Conservation (phyloP, 1,140 invertebrate genomes). For the Atta colombica region DNA sequence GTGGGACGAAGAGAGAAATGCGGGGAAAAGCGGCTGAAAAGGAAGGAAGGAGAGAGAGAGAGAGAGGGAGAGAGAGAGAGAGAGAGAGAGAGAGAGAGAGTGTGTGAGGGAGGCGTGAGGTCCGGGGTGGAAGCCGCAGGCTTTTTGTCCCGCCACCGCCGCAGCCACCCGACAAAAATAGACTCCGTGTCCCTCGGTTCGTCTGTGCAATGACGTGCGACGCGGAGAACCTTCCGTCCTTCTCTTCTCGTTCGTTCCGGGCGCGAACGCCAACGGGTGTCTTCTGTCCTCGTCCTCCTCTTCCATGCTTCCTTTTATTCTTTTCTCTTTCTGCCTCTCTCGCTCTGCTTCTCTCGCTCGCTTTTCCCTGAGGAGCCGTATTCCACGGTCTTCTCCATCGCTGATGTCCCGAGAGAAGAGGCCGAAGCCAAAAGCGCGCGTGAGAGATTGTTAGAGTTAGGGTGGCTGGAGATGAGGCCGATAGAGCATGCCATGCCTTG, state of each 20-base stretch:
- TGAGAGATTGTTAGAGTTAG: constrained; percentile 74
- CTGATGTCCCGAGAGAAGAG: constrained; percentile 65
- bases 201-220: constrained; percentile 61
- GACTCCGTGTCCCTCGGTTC: constrained; percentile 70
- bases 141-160: constrained; percentile 83
- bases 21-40: constrained; percentile 42
- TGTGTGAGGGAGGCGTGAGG: constrained; percentile 52
- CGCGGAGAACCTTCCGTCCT: constrained; percentile 48
- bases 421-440: constrained; percentile 65
- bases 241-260: constrained; percentile 63
- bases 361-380: constrained; percentile 29
- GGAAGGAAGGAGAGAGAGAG: constrained; percentile 37
- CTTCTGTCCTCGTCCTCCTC: constrained; percentile 82
- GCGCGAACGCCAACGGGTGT: constrained; percentile 53
- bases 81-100: constrained; percentile 27
- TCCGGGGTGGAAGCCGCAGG: constrained; percentile 82
- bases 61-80: constrained; percentile 32
- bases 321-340: constrained; percentile 67
- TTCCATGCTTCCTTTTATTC: constrained; percentile 73
- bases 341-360: constrained; percentile 21
- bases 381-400: constrained; percentile 48
- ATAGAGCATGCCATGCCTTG: constrained; percentile 83
- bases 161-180: constrained; percentile 82
- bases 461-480: constrained; percentile 81
- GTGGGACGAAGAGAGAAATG: constrained; percentile 59